Evolutionary conservation across 1,140 invertebrate genomes (phyloP).

Genomic region (Laodelphax striatellus): DNA sequence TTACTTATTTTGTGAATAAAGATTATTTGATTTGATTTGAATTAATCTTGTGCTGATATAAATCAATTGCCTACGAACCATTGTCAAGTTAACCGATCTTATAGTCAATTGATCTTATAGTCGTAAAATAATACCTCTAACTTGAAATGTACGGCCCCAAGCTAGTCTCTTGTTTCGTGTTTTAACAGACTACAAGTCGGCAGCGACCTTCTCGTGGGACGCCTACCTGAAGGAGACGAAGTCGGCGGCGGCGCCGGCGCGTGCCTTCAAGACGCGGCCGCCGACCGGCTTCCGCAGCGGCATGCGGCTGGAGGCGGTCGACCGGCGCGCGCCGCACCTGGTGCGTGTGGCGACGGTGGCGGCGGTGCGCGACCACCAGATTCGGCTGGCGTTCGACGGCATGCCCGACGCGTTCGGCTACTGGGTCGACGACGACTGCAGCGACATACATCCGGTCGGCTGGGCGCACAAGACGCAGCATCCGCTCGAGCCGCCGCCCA

Average conservation of each 20-base stretch:
- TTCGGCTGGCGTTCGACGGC: slow-evolving; percentile 83
- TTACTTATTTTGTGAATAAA: too few relatives aligned
- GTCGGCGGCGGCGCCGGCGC: slow-evolving; percentile 60
- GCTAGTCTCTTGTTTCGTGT: background rate
- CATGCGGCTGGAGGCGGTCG: slow-evolving; percentile 70
- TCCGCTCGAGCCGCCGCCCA: slow-evolving; percentile 68
- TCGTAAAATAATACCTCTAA: too few relatives aligned
- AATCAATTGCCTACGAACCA: too few relatives aligned
- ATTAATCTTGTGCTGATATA: too few relatives aligned
- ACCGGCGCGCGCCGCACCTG: slow-evolving; percentile 67
- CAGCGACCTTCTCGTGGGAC: slow-evolving; percentile 71
- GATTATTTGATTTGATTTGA: too few relatives aligned
- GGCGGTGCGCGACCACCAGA: slow-evolving; percentile 60
- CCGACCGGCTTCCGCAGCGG: slow-evolving; percentile 71
- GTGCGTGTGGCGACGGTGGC: slow-evolving; percentile 78
- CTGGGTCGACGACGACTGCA: slow-evolving; percentile 83
- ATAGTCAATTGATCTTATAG: too few relatives aligned
- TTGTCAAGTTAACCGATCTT: too few relatives aligned
- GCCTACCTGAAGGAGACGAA: slow-evolving; percentile 68
- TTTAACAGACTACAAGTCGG: slow-evolving; percentile 53
- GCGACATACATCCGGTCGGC: slow-evolving; percentile 81
- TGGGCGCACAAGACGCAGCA: slow-evolving; percentile 85
- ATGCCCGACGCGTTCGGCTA: slow-evolving; percentile 78
- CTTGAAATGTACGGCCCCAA: too few relatives aligned
- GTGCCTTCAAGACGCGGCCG: slow-evolving; percentile 68